Evolutionary conservation across 2,888 invertebrate genomes (phyloP), one percentile per base, ranked within the genome.

Genomic region (Leucania comma): DNA sequence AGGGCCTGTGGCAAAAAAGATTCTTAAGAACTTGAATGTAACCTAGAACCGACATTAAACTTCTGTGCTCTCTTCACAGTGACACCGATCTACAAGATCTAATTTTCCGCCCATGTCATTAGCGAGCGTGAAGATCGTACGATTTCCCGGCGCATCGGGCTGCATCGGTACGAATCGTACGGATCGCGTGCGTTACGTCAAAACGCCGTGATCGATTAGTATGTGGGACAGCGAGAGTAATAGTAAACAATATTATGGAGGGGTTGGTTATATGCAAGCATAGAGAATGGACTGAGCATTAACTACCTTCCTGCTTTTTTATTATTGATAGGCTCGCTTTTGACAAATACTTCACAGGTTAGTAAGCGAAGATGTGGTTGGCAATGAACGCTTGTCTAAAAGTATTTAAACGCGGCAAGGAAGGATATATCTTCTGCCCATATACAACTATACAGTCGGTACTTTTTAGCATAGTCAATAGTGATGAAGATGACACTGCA

Each of bases 61-160:
- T 84, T 66, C 85, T 74, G 29, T 9, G 0, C 0, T 1, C n/a
- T 1, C 38, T 68, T 29, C 9, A 26, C 5, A 24, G 24, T 72
- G 70, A 10, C 54, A 59, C 38, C 62, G 63, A 35, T 69, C 57
- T 64, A 54, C 60, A 65, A 72, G 75, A 82, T 74, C 72, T 67
- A 78, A 82, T 83, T 85, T 76, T 80, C 84, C 78, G 53, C 72
- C 75, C 75, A 69, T 57, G 72, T 65, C 64, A 72, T 81, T 81
- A 80, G 82, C 64, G 64, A 86, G 86, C 88, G 80, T 87, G 78
- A 89, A 89, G 87, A 88, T 88, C 72, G 75, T 78, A 86, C 76
- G 83, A 86, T 88, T 86, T 84, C 82, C 80, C 74, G 57, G 80
- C 61, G 65, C 80, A 80, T 68, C 78, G 83, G 62, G 66, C 74